Conservation (phyloP, 2,797 vertebrate species). For the Meriones psammophilus region DNA sequence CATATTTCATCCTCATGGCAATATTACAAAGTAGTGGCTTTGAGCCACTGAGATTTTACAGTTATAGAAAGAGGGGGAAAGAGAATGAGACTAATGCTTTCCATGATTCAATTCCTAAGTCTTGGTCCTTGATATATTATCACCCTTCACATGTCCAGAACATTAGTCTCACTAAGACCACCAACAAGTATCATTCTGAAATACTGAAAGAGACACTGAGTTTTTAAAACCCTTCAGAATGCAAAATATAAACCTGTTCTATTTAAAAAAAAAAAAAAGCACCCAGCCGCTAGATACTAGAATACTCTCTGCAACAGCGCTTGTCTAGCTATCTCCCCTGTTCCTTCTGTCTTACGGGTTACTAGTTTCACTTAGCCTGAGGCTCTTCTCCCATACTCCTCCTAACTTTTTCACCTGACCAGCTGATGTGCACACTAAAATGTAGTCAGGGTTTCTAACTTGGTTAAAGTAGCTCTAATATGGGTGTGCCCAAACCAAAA, state of each 20-base stretch:
- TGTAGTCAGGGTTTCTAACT: neutral
- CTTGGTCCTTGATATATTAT: neutral
- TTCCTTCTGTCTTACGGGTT: neutral
- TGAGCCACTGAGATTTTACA: neutral
- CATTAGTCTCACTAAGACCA: neutral
- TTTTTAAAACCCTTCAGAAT: conserved; percentile 15
- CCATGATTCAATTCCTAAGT: neutral
- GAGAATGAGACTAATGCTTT: neutral
- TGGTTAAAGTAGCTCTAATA: neutral
- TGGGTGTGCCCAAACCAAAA: neutral
- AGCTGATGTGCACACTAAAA: neutral
- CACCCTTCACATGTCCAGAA: neutral
- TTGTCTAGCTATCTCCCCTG: neutral
- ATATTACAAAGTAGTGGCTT: neutral
- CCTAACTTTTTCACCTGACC: neutral
- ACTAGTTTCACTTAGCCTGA: neutral
- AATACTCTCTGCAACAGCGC: neutral
- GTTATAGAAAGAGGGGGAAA: neutral
- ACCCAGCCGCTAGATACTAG: neutral
- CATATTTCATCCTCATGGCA: neutral
- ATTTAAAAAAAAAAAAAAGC: neutral
- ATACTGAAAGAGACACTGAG: neutral
- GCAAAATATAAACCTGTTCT: neutral
- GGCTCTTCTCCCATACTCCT: neutral
- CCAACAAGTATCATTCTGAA: neutral